Conservation (phyloP, 2,888 invertebrate species). For the Gymnosoma rotundatum region DNA sequence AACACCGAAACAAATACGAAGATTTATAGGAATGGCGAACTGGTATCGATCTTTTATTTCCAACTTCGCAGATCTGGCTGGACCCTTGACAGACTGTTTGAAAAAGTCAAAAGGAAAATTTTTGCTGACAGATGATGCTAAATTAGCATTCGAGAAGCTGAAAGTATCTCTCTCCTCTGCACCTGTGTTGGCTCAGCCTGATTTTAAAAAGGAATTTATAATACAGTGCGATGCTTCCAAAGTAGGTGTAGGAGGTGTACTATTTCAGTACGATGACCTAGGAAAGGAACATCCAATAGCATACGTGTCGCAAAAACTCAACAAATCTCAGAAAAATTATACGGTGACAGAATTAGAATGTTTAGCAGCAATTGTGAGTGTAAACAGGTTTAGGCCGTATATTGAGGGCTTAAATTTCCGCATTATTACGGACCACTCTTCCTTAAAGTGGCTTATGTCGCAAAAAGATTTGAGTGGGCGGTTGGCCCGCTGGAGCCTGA, state of each 20-base stretch:
- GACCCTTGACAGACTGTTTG: conserved; percentile 37
- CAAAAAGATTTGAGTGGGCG: conserved; percentile 5
- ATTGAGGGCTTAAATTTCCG: conserved; percentile 51
- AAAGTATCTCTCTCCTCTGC: conserved; percentile 2
- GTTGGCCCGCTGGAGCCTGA: conserved; percentile 18
- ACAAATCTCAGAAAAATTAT: not conserved
- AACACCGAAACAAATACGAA: no score
- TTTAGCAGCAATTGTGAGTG: not conserved
- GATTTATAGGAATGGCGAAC: no score
- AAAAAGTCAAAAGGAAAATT: conserved; percentile 4
- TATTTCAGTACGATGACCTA: conserved; percentile 40
- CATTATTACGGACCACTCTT: conserved; percentile 45
- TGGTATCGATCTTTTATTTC: conserved; percentile 3
- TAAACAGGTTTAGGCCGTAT: conserved; percentile 7
- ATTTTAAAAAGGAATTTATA: no score
- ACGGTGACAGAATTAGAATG: conserved; percentile 19
- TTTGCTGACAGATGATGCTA: conserved; percentile 6
- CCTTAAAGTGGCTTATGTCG: conserved; percentile 42
- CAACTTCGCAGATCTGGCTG: conserved; percentile 46
- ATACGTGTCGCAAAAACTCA: not conserved
- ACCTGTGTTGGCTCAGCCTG: conserved; percentile 30
- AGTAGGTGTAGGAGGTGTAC: conserved; percentile 4
- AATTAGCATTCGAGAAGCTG: not conserved
- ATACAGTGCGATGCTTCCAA: conserved; percentile 35
- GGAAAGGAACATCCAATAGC: conserved; percentile 35